Evolutionary conservation across 2,113 vertebrate genomes (phyloP).

Genomic region (Calonectris borealis): DNA sequence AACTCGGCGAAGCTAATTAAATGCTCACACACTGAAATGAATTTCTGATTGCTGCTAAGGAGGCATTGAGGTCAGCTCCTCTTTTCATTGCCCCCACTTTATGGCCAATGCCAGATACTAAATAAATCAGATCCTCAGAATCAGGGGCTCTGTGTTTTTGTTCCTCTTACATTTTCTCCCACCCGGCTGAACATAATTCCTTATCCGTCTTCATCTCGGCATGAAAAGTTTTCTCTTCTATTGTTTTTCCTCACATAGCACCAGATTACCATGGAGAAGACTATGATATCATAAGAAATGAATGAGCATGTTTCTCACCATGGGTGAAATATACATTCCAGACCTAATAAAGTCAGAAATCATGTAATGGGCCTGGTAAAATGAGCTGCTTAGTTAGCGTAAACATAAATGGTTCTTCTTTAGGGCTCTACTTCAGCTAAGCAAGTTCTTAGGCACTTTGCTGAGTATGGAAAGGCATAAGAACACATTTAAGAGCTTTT

Average conservation of each 20-base stretch:
- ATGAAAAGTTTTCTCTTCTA: conserved; percentile 38
- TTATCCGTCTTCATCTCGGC: conserved; percentile 36
- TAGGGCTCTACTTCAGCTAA: neutral
- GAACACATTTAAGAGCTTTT: neutral
- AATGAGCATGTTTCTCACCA: conserved; percentile 53
- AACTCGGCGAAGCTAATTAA: conserved; percentile 73
- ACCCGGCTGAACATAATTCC: conserved; percentile 50
- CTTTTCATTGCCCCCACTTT: conserved; percentile 65
- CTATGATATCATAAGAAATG: conserved; percentile 59
- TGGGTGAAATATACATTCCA: conserved; percentile 54
- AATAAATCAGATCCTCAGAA: conserved; percentile 66
- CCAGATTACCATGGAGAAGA: conserved; percentile 59
- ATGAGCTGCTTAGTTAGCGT: neutral
- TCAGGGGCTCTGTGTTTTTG: conserved; percentile 56
- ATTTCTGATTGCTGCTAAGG: conserved; percentile 68
- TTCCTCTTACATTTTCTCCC: conserved; percentile 53
- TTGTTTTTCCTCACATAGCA: conserved; percentile 64
- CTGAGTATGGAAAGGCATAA: neutral
- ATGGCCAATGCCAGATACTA: conserved; percentile 63
- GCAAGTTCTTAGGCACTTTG: neutral
- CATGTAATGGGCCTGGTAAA: conserved; percentile 34
- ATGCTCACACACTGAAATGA: conserved; percentile 60
- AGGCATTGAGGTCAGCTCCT: conserved; percentile 55
- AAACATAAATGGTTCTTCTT: conserved; percentile 11
- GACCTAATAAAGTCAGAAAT: conserved; percentile 58